Conservation (phyloP, 2,888 invertebrate genomes). For the Myathropa florea region DNA sequence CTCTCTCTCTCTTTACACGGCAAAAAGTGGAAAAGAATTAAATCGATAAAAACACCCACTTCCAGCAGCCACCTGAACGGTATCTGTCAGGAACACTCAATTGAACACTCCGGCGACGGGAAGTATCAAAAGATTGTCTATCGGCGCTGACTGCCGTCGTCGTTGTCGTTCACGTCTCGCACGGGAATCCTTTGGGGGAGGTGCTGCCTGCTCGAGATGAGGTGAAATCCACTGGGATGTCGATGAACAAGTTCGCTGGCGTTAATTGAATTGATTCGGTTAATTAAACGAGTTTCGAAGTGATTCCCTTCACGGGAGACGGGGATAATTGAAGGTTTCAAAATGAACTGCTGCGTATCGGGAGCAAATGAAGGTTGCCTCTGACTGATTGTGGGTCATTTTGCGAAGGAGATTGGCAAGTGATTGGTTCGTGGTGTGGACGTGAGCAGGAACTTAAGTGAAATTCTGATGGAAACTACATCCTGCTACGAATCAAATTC, state of each 20-base stretch:
- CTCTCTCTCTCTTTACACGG: too few species aligned
- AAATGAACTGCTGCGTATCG: too few species aligned
- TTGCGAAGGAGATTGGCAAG: too few species aligned
- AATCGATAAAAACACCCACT: background rate
- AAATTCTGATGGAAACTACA: too few species aligned
- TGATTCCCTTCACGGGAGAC: background rate
- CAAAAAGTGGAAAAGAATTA: background rate
- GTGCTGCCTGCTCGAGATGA: background rate
- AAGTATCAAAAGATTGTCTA: background rate
- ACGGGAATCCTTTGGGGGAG: background rate
- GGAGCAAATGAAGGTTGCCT: too few species aligned
- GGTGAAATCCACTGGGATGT: background rate
- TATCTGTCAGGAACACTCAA: conserved; percentile 17
- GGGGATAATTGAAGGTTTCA: too few species aligned
- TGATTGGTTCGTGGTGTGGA: too few species aligned
- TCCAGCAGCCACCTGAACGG: background rate
- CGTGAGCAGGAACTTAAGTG: too few species aligned
- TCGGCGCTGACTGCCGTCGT: background rate
- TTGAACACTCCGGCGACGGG: background rate
- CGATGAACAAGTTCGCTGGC: background rate
- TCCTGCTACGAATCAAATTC: too few species aligned
- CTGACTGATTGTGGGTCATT: too few species aligned
- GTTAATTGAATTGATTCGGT: conserved; percentile 30
- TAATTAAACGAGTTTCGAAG: conserved; percentile 18
- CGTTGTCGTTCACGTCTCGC: background rate